Evolutionary conservation across 1,140 invertebrate species (phyloP), one percentile per base, ranked within the genome.

Genomic region (Lanistes nyassanus): DNA sequence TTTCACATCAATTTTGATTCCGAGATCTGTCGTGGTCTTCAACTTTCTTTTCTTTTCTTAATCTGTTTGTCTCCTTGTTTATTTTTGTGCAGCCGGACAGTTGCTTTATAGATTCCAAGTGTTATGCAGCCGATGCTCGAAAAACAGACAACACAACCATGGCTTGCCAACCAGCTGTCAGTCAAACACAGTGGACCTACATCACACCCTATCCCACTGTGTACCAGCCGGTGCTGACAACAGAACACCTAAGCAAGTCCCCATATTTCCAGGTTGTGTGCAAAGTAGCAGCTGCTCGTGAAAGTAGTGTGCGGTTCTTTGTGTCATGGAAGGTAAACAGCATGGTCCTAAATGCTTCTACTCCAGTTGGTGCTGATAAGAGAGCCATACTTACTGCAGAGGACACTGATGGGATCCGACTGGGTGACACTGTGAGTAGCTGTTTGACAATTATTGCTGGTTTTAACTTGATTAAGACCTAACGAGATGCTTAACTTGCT

Each of bases 31-130:
- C 42, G 9, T 16, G 19, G 42, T 23, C 29, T 58, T 58, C 21
- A 4, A 7, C 21, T 58, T 21, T 58, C 6, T 58, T 21, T 23
- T 58, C 6, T 39, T 39, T 60, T 3, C 5, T 42, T 60, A 3
- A 11, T 60, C 58, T 56, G n/a, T 19, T 51, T 67, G 34, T 34
- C 13, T 42, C 23, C 9, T 39, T 47, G 11, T 34, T 36, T 66
- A 31, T 69, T 47, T 69, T 13, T 69, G 76, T 74, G 5, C 73
- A 84, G 83, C 56, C 77, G n/a, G 76, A 80, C 42, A 82, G 75
- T 7, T 84, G 83, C 76, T 82, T 79, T 56, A 82, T 84, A 60
- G 72, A 80, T 29, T 77, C 77, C 58, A 74, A 65, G 1, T 84
- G 83, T 67, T 83, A 81, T 56, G 55, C 67, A 13, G 75, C 80